Base-by-base conservation (phyloP, 2,888 invertebrate genomes). In the Diloba caeruleocephala region DNA sequence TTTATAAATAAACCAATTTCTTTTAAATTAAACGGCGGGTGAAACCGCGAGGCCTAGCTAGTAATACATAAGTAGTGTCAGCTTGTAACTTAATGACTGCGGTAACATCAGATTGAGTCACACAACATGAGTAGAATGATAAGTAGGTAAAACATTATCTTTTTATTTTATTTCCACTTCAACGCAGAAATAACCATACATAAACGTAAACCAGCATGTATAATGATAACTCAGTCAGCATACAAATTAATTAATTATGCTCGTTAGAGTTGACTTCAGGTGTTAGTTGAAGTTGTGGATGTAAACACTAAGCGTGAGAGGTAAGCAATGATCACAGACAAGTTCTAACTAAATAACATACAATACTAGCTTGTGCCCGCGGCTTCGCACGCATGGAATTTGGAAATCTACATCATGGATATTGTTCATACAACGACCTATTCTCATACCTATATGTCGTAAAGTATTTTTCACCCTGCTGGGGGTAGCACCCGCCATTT, bases 121-220 rank as follows among this genome's bases (percentile, higher is more conserved):
- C 23, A 32, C 28, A 21, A 61, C 59, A 38, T 62, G 62, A 46
- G 10, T 25, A 36, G 59, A 45, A 54, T 59, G 45, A 9, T 26
- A 52, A 58, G 12, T 29, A 25, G 25, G n/a, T 17, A 32, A 21
- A 26, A 4, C 28, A 45, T 39, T 44, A 34, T 29, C 19, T 19
- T 38, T 60, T 34, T 39, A 39, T 43, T 55, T 29, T 15, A 37
- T 48, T 43, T 34, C 42, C 34, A 55, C 34, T 10, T 48, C 10
- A 48, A 14, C 26, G 12, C 28, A 36, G 21, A 28, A 31, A 15
- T 13, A 15, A 17, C 4, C 33, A 55, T 62, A 37, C 43, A 62
- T 63, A 32, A 55, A 55, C 43, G 49, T 44, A 19, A 28, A 31
- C 19, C 0, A 12, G 43, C 25, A 44, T 61, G 43, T 13, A 25